A percentile compares a stretch with the other conserved stretches of the same genome.
phyloP scores from a whole-genome alignment of 2,113 vertebrate species.

The Lepisosteus oculatus region DNA sequence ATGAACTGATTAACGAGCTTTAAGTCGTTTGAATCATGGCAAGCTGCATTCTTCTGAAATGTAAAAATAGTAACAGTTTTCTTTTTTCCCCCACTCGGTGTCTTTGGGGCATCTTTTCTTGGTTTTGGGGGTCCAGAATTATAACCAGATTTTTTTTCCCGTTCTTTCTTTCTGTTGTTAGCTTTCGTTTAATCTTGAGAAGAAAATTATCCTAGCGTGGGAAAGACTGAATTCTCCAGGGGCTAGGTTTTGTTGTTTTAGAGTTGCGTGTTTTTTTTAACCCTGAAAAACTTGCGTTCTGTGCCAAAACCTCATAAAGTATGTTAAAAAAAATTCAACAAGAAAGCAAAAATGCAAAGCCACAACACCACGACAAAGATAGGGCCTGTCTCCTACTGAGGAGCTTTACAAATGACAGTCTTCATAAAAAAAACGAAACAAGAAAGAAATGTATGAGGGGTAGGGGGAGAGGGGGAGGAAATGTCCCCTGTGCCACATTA shows the following conservation, averaged over 20 bases:
- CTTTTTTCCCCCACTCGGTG: constrained; percentile 55
- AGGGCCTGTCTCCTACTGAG: constrained; percentile 57
- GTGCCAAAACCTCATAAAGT: constrained; percentile 69
- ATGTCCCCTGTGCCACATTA: constrained; percentile 74
- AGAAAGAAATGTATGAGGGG: constrained; percentile 37
- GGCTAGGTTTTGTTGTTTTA: constrained; percentile 62
- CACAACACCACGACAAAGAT: constrained; percentile 65
- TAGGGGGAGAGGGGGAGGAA: constrained; percentile 50
- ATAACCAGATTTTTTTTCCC: constrained; percentile 57
- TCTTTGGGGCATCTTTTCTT: constrained; percentile 65
- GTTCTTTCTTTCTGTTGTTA: constrained; percentile 48
- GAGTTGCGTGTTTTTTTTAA: constrained; percentile 42
- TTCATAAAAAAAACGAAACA: constrained; percentile 35
- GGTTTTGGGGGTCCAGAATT: constrained; percentile 51
- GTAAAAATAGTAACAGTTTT: constrained; percentile 71
- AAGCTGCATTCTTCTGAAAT: constrained; percentile 61
- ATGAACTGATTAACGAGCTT: constrained; percentile 70
- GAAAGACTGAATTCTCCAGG: constrained; percentile 56
- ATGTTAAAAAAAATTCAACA: constrained; percentile 48
- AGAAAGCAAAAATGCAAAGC: constrained; percentile 47
- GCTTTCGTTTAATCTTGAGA: constrained; percentile 65
- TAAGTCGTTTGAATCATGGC: constrained; percentile 66
- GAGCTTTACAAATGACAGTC: constrained; percentile 68
- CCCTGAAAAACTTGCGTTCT: constrained; percentile 52
- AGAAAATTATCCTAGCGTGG: constrained; percentile 67